Evolutionary conservation across 2,797 vertebrate genomes (phyloP).

Genomic region (Lacerta bilineata): DNA sequence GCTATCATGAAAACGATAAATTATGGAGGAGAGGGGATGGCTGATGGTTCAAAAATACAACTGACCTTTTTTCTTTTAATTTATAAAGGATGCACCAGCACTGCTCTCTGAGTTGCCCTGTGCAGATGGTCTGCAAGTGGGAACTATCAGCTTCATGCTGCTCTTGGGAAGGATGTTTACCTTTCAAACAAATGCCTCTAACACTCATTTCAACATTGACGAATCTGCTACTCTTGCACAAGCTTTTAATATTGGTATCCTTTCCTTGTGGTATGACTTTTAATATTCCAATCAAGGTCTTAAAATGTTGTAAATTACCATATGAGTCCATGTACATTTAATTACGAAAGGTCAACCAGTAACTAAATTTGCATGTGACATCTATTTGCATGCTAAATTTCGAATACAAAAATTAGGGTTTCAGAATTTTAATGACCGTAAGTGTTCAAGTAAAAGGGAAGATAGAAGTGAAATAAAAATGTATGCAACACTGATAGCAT

Average conservation of each 20-base stretch:
- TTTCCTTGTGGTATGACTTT: conserved; percentile 3
- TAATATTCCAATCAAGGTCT: not conserved
- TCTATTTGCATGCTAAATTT: not conserved
- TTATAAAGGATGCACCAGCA: not conserved
- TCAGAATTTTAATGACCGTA: not conserved
- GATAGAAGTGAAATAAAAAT: not conserved
- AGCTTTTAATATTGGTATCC: not conserved
- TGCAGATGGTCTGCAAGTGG: not conserved
- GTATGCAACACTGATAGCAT: not conserved
- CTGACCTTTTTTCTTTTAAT: conserved; percentile 1
- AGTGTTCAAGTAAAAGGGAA: not conserved
- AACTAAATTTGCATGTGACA: not conserved
- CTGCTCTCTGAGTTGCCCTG: conserved; percentile 14
- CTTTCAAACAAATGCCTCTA: not conserved
- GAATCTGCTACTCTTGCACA: rapidly evolving
- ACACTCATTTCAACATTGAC: rapidly evolving
- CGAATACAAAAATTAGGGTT: not conserved
- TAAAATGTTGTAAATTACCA: conserved; percentile 7
- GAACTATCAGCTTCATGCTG: not conserved
- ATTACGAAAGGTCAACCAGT: not conserved
- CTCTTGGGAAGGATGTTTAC: conserved; percentile 4
- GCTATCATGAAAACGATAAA: conserved; percentile 39
- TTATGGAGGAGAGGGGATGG: conserved; percentile 55
- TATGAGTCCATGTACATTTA: not conserved
- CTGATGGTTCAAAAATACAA: conserved; percentile 45